Conservation (phyloP, 2,888 invertebrate species). For the Caenorhabditis becei region DNA sequence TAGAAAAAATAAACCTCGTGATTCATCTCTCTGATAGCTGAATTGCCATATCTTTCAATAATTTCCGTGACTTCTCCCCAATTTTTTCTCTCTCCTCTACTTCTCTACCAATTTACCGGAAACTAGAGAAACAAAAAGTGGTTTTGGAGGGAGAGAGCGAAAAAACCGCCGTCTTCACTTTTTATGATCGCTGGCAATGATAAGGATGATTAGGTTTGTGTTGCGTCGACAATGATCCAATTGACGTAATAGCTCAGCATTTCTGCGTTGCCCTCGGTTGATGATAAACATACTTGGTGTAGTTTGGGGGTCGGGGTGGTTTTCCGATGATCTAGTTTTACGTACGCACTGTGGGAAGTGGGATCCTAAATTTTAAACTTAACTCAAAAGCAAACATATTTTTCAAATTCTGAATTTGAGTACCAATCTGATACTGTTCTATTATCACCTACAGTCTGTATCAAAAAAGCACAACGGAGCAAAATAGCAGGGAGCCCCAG, state of each 20-base stretch:
- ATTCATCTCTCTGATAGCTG: too few species aligned
- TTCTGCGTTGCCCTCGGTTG: conserved; percentile 21
- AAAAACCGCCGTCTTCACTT: conserved; percentile 14
- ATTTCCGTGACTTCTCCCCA: not conserved
- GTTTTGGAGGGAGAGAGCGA: not conserved
- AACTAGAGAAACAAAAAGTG: conserved; percentile 8
- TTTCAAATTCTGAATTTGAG: conserved; percentile 10
- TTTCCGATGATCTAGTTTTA: conserved; percentile 28
- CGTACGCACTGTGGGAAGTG: conserved; percentile 18
- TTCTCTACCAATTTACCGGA: conserved; percentile 6
- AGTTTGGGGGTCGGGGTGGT: conserved; percentile 32
- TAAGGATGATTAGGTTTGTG: conserved; percentile 24
- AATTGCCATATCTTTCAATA: not conserved
- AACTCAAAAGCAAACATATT: conserved; percentile 50
- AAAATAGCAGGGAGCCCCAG: conserved; percentile 20
- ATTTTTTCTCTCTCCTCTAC: conserved; percentile 6
- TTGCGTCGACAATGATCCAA: conserved; percentile 46
- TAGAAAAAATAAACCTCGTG: too few species aligned
- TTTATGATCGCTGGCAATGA: conserved; percentile 43
- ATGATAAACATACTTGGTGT: conserved; percentile 30
- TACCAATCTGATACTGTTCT: conserved; percentile 6
- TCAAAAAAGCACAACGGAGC: not conserved
- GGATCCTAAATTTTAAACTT: not conserved
- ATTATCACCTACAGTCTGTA: not conserved
- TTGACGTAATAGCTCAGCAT: conserved; percentile 57